Conservation (phyloP, 35 echinoderm and acorn worm genomes). For the Apostichopus californicus region DNA sequence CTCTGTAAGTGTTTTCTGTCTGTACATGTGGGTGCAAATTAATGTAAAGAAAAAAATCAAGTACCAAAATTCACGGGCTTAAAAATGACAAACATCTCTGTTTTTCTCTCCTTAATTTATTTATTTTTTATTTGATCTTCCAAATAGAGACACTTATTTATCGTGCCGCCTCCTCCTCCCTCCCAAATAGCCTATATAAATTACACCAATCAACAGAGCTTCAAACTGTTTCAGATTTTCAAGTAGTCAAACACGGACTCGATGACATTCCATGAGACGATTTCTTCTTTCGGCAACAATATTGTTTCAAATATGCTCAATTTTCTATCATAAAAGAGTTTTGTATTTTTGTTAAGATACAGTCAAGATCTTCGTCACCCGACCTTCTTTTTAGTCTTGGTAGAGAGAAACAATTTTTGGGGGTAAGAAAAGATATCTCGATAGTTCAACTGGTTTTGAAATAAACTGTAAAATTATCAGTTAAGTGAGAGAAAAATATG, state of each 20-base stretch:
- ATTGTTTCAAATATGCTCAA: neutral
- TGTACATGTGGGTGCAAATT: neutral
- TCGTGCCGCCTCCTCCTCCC: neutral
- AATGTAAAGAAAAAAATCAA: neutral
- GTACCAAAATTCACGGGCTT: neutral
- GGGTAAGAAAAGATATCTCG: too few relatives aligned
- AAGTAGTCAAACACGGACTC: neutral
- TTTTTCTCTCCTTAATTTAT: neutral
- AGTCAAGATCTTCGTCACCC: neutral
- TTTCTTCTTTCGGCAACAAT: neutral
- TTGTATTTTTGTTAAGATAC: neutral
- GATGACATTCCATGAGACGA: neutral
- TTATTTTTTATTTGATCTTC: neutral
- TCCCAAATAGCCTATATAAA: neutral
- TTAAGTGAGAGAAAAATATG: too few relatives aligned
- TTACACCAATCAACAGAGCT: neutral
- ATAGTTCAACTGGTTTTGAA: too few relatives aligned
- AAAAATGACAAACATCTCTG: neutral
- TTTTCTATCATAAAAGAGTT: neutral
- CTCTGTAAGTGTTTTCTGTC: neutral
- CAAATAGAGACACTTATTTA: neutral
- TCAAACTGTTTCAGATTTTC: neutral
- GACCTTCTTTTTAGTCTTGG: neutral
- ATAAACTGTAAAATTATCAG: too few relatives aligned
- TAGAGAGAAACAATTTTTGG: neutral